Evolutionary conservation across 1,140 invertebrate genomes (phyloP), one percentile per base, ranked within the genome.

Genomic region (Colletes gigas): DNA sequence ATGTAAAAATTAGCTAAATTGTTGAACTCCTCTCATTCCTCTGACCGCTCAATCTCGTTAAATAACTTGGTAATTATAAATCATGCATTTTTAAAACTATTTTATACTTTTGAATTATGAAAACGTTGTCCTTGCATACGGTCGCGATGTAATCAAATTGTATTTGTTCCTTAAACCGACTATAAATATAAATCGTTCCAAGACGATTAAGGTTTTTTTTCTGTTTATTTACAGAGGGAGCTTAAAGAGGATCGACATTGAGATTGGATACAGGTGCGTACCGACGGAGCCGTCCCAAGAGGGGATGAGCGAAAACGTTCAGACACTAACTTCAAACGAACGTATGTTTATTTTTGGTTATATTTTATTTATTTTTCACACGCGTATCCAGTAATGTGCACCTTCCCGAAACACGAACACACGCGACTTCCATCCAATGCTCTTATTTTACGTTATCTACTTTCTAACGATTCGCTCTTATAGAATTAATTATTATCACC

Each of bases 251-350:
- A 78, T 63, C 66, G 60, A 62, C 60, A 79, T 59, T 41, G 73
- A 76, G 74, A 75, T 47, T 57, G 54, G 44, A 83, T 30, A 85
- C 81, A 86, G 85, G 85, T 86, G 85, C 84, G 85, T 86, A 86
- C 72, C 81, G 44, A 85, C 67, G 72, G 62, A 52, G 72, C 68
- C 39, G 60, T 80, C 76, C 84, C 81, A 60, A n/a, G 68, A 55
- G 78, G 84, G 84, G 68, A 85, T 86, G 84, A 54, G n/a, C 57
- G 21, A 82, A 70, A 44, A 65, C 74, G 19, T 77, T 78, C 52
- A 68, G 65, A 81, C 74, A 78, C 55, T 82, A 73, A 21, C 72
- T 8, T 60, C 81, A 68, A 47, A 75, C n/a, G 44, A 76, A 83
- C 76, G 84, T 86, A 83, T 66, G 85, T 76, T 86, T 86, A 41